phyloP scores from a whole-genome alignment of 64 coral and sea anemone species.

The Exaiptasia diaphana region DNA sequence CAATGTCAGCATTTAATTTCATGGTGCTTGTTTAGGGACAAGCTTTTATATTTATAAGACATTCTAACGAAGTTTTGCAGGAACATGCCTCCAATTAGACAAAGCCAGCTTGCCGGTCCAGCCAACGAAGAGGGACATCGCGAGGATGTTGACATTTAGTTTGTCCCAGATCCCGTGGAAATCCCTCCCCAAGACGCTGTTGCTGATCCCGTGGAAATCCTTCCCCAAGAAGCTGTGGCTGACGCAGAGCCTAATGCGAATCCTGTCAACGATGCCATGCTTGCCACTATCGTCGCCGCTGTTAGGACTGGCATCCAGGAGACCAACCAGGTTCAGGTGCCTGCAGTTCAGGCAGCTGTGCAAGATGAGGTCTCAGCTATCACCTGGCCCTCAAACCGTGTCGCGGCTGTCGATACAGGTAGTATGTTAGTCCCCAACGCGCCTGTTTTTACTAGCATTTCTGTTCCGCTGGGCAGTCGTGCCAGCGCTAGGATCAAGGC shows the following conservation, averaged over 20 bases:
- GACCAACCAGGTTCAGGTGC: background rate
- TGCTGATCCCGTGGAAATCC: background rate
- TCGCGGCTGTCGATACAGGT: background rate
- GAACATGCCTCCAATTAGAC: background rate
- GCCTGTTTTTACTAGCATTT: background rate
- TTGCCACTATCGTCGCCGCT: background rate
- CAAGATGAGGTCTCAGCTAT: background rate
- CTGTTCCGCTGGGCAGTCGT: no score
- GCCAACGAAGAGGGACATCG: background rate
- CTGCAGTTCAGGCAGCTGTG: background rate
- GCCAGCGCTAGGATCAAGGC: no score
- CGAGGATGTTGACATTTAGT: background rate
- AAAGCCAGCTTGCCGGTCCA: background rate
- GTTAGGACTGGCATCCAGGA: background rate
- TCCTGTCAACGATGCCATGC: background rate
- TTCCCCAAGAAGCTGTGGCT: background rate
- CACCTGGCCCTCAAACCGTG: background rate
- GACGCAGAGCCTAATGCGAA: no score
- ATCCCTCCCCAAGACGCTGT: conserved; percentile 10
- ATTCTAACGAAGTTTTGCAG: background rate
- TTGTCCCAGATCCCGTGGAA: conserved; percentile 15
- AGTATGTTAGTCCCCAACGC: background rate
- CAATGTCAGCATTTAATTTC: background rate
- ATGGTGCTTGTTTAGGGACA: background rate
- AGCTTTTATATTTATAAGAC: no score